Evolutionary conservation across 2,888 invertebrate genomes (phyloP).

Genomic region (Scaptomyza flava): DNA sequence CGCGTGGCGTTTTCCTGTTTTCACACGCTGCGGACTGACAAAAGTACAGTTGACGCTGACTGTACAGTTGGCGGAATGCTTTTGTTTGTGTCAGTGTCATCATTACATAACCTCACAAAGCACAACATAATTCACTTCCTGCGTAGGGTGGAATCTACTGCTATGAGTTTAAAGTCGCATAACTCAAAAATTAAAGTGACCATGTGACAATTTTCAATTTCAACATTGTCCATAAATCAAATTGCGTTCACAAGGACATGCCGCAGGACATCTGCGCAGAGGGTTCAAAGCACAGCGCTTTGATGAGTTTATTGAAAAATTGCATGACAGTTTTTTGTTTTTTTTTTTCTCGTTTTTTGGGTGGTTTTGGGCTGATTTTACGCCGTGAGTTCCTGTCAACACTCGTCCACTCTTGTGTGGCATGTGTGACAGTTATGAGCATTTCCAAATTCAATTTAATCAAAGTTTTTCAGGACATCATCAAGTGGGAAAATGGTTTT

Average conservation of each 20-base stretch:
- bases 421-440: constrained; percentile 80
- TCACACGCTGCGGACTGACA: constrained; percentile 64
- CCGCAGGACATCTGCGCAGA: constrained; percentile 55
- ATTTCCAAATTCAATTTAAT: constrained; percentile 75
- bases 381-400: constrained; percentile 25
- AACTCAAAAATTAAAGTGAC: constrained; percentile 83
- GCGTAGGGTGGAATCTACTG: constrained; percentile 49
- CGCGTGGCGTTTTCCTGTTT: constrained; percentile 67
- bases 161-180: constrained; percentile 79
- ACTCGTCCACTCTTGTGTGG: constrained; percentile 38
- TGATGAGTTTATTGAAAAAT: constrained; percentile 81
- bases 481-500: constrained; percentile 54
- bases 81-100: constrained; percentile 54
- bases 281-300: constrained; percentile 60
- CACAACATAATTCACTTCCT: constrained; percentile 82
- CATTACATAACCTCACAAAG: constrained; percentile 77
- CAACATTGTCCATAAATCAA: constrained; percentile 72
- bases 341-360: constrained; percentile 67
- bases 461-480: constrained; percentile 50
- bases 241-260: constrained; percentile 66
- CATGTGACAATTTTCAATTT: constrained; percentile 82
- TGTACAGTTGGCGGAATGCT: constrained; percentile 36
- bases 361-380: constrained; percentile 54
- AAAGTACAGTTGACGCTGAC: constrained; percentile 77
- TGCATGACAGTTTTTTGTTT: constrained; percentile 39